These are phyloP conservation scores for Rattus rattus DNA, from an alignment of 2,113 vertebrate genomes.

Conservation along the genomic window DNA sequence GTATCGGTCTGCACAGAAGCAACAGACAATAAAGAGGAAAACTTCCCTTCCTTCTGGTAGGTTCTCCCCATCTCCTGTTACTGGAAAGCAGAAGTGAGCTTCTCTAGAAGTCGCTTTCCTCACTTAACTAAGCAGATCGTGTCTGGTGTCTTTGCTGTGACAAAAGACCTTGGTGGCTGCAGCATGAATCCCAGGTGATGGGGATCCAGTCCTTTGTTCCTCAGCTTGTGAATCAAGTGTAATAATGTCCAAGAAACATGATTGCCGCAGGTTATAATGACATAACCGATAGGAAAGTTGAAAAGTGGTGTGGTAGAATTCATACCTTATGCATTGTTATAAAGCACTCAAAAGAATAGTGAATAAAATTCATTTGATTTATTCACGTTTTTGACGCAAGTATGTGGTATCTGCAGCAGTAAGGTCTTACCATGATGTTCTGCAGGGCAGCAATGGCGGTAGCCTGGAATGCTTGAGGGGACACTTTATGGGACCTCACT, in stretches of 20 bases:
- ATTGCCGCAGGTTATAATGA: neutral
- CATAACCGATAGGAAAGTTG: slow-evolving; percentile 21
- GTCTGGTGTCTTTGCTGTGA: neutral
- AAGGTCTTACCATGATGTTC: neutral
- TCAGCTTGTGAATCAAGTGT: neutral
- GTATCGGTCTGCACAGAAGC: neutral
- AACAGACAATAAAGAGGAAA: neutral
- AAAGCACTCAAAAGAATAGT: neutral
- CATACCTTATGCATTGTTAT: neutral
- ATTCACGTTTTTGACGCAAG: neutral
- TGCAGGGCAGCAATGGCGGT: neutral
- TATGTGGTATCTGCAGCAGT: neutral
- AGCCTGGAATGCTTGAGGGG: neutral
- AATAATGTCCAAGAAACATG: neutral
- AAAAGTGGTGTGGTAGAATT: neutral
- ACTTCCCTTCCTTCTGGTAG: neutral
- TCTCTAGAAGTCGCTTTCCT: neutral
- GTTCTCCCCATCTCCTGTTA: neutral
- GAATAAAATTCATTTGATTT: neutral
- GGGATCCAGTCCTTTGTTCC: neutral
- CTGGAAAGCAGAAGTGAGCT: neutral
- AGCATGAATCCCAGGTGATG: neutral
- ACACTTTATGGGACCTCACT: neutral
- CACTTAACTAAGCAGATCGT: neutral
- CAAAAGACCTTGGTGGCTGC: neutral